These are phyloP conservation scores for Marisa cornuarietis DNA, from an alignment of 1,140 invertebrate species.

Conservation along the genomic window DNA sequence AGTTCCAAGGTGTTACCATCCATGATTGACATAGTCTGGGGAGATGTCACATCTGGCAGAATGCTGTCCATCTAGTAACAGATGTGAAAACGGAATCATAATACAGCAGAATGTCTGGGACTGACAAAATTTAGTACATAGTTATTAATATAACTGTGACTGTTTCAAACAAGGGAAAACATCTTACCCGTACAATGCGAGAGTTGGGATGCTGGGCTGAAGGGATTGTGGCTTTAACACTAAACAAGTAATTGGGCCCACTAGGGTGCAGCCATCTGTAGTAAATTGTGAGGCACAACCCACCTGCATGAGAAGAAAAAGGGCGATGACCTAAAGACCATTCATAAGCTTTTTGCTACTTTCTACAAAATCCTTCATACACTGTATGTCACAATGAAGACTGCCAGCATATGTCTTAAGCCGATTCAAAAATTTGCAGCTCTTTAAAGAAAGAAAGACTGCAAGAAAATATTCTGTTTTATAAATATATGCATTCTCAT, in stretches of 20 bases:
- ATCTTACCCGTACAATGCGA: no score
- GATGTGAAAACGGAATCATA: no score
- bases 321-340: not conserved
- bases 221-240: constrained; percentile 13
- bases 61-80: not conserved
- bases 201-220: not conserved
- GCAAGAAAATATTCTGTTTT: no score
- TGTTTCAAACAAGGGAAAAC: no score
- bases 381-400: not conserved
- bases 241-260: constrained; percentile 25
- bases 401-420: not conserved
- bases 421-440: no score
- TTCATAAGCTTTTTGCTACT: not conserved
- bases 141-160: no score
- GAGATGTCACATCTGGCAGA: not conserved
- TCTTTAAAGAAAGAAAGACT: no score
- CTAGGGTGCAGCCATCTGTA: constrained; percentile 56
- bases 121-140: no score
- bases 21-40: not conserved
- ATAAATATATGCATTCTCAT: no score
- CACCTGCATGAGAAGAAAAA: constrained; percentile 39
- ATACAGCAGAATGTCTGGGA: no score
- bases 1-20: constrained; percentile 1
- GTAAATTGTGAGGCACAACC: constrained; percentile 51
- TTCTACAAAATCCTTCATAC: not conserved